phyloP scores from a whole-genome alignment of 2,888 invertebrate species.

The Orgyia antiqua region DNA sequence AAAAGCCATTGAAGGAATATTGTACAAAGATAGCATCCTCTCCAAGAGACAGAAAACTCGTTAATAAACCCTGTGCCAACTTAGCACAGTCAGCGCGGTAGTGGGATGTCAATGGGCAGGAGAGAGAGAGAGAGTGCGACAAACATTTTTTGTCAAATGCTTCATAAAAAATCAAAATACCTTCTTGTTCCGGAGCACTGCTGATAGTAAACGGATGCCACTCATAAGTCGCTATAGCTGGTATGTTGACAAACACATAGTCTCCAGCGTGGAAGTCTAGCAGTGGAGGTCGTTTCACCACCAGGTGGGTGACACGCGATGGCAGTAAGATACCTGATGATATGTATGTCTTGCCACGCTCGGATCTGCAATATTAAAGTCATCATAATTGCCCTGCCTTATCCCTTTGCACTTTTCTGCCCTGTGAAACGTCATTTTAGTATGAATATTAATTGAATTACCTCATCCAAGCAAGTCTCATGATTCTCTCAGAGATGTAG shows the following conservation, averaged over 20 bases:
- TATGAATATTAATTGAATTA: conserved; percentile 17
- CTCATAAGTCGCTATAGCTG: conserved; percentile 93
- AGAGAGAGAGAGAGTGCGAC: too few species aligned
- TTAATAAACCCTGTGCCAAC: too few species aligned
- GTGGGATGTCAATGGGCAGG: too few species aligned
- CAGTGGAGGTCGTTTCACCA: conserved; percentile 90
- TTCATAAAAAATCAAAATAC: too few species aligned
- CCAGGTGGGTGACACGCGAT: conserved; percentile 93
- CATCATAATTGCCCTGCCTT: not conserved
- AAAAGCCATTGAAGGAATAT: too few species aligned
- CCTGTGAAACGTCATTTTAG: not conserved
- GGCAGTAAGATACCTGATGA: conserved; percentile 92
- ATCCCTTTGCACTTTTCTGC: not conserved
- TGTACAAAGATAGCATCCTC: too few species aligned
- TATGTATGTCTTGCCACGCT: conserved; percentile 92
- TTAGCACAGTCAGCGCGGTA: too few species aligned
- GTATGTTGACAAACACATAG: conserved; percentile 95
- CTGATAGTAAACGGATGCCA: conserved; percentile 99
- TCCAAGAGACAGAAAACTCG: too few species aligned
- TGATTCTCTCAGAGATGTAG: conserved; percentile 86
- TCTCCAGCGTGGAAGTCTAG: conserved; percentile 96
- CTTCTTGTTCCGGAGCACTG: conserved; percentile 95
- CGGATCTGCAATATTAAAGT: conserved; percentile 66
- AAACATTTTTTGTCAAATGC: too few species aligned
- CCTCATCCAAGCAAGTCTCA: conserved; percentile 75